Base-by-base conservation (phyloP, 92 coral and sea anemone genomes). In the Diadumene lineata region DNA sequence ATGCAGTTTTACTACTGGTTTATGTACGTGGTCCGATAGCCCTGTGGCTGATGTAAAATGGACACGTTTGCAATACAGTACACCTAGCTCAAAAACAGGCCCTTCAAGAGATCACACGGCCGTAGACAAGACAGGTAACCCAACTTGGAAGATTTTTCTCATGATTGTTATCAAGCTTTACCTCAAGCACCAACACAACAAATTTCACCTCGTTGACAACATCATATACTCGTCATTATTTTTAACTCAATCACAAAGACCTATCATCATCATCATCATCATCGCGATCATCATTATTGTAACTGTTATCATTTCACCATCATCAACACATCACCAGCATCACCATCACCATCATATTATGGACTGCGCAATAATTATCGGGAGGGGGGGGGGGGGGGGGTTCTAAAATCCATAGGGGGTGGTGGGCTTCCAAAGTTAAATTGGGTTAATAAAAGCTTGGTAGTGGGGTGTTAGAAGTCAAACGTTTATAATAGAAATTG, bases 41-140 rank as follows among this genome's bases (percentile, higher is more conserved):
- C 44, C 75, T 17, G 29, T 55, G 19, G 30, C 16, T 4, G 63
- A 70, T 18, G 50, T 53, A 7, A 26, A 25, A 11, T 70, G 75
- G 75, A 50, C 1, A 8, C 75, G 75, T 27, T 18, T 17, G 21
- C 55, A 56, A 15, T 51, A 6, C 29, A 16, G 17, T 25, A 70
- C 75, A 2, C 64, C 64, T 10, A 70, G 75, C 26, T 0, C 11
- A 8, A n/a, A n/a, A 25, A 70, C 75, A 11, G 75, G 75, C 30
- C 75, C 75, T 17, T 50, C 75, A 30, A 18, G 64, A 13, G 75
- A 70, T 53, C 62, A 50, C 38, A 70, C 75, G 6, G 24, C 75
- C 25, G 17, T 34, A 11, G 75, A 70, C 18, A 31, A 43, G 1
- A 26, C 63, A n/a, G 75, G 75, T 70, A 7, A 27, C 60, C 18